These are phyloP conservation scores for Ceuthmochares aereus DNA, from an alignment of 2,113 vertebrate species.

Conservation along the genomic window DNA sequence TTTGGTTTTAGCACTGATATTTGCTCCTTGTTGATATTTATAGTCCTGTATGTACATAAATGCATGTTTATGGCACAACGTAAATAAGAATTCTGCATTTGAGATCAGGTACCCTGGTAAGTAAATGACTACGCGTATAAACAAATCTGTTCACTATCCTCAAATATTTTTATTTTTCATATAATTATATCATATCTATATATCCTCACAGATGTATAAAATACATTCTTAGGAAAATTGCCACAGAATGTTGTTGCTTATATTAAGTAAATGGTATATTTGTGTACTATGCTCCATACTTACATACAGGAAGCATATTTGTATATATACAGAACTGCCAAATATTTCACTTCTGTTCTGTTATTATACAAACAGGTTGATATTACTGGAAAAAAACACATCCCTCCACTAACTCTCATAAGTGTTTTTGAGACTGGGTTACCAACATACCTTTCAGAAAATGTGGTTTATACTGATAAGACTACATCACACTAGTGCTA, in stretches of 20 bases:
- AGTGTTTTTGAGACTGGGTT: neutral
- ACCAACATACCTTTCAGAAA: neutral
- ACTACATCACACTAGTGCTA: neutral
- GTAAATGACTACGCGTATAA: slow-evolving; percentile 52
- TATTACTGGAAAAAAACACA: neutral
- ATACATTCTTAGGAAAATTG: slow-evolving; percentile 74
- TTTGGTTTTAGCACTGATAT: neutral
- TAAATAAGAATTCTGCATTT: slow-evolving; percentile 41
- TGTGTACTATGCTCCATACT: slow-evolving; percentile 28
- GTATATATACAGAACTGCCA: slow-evolving; percentile 55
- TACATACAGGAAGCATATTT: slow-evolving; percentile 53
- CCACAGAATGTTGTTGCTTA: slow-evolving; percentile 72
- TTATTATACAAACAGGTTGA: slow-evolving; percentile 47
- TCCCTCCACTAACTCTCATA: neutral
- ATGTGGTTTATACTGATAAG: neutral
- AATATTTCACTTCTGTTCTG: slow-evolving; percentile 56
- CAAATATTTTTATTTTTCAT: slow-evolving; percentile 76
- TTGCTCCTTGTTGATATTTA: neutral
- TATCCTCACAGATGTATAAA: slow-evolving; percentile 71
- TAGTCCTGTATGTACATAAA: neutral
- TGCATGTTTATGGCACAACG: neutral
- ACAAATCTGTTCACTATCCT: slow-evolving; percentile 79
- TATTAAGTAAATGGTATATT: slow-evolving; percentile 68
- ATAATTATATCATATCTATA: slow-evolving; percentile 69
- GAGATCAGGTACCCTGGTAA: slow-evolving; percentile 59